Evolutionary conservation across 2,113 vertebrate genomes (phyloP).

Genomic region (Tringa solitaria): DNA sequence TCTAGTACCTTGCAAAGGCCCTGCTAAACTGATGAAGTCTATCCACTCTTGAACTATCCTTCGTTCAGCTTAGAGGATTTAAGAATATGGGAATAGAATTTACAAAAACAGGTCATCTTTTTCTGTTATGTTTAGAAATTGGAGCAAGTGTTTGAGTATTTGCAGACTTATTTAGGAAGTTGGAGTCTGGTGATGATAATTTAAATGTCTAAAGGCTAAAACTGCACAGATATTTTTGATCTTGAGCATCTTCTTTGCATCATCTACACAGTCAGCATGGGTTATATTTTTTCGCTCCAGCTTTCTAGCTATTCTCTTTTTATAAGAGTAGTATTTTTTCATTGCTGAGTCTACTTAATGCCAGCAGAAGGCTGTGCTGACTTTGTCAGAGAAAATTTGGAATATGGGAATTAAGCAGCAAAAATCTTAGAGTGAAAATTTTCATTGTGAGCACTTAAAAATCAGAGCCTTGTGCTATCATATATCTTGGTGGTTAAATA

Average conservation of each 20-base stretch:
- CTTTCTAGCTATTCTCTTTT: not conserved
- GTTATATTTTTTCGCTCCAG: not conserved
- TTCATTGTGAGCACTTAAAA: not conserved
- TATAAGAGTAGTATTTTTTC: not conserved
- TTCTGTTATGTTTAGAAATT: not conserved
- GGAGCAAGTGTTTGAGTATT: constrained; percentile 18
- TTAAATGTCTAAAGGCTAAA: not conserved
- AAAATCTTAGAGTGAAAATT: not conserved
- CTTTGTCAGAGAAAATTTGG: not conserved
- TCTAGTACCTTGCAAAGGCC: not conserved
- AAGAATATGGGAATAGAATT: not conserved
- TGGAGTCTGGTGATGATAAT: not conserved
- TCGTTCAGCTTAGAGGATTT: not conserved
- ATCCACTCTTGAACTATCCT: not conserved
- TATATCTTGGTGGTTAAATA: not conserved
- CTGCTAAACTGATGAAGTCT: not conserved
- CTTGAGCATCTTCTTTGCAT: not conserved
- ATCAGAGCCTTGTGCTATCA: not conserved
- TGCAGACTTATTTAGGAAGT: not conserved
- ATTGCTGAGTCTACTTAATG: not conserved
- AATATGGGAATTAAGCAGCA: not conserved
- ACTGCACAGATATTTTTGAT: not conserved
- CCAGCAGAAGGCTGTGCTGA: not conserved
- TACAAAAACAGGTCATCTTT: not conserved
- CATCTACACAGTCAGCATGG: not conserved